phyloP scores from a whole-genome alignment of 2,888 invertebrate species.

The Galerucella nymphaeae region DNA sequence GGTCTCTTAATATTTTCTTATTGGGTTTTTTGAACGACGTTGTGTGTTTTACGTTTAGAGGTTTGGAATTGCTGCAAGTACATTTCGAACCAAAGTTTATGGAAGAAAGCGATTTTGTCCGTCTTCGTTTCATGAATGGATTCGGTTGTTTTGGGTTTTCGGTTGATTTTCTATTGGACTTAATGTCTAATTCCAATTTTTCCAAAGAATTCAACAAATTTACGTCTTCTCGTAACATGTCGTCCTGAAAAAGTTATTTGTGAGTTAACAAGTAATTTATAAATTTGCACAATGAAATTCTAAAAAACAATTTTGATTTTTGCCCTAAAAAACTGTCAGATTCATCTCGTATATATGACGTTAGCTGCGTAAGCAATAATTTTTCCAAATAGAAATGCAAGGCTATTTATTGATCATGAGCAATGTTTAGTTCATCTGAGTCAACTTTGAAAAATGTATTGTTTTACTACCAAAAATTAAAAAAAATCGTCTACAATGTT shows the following conservation, averaged over 20 bases:
- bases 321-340: too few relatives aligned
- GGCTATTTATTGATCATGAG: too few relatives aligned
- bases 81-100: conserved; percentile 60
- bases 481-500: too few relatives aligned
- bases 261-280: neutral
- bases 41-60: conserved; percentile 55
- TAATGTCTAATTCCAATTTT: conserved; percentile 59
- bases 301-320: too few relatives aligned
- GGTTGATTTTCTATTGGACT: conserved; percentile 44
- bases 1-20: conserved; percentile 69
- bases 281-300: neutral
- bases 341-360: too few relatives aligned
- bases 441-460: too few relatives aligned
- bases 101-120: conserved; percentile 63
- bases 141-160: conserved; percentile 47
- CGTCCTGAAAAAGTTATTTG: conserved; percentile 48
- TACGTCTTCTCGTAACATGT: conserved; percentile 62
- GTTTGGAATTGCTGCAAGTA: conserved; percentile 54
- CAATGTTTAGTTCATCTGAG: too few relatives aligned
- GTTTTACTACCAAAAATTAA: too few relatives aligned
- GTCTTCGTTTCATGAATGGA: conserved; percentile 60
- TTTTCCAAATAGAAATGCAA: too few relatives aligned
- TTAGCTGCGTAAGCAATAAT: too few relatives aligned
- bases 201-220: conserved; percentile 59
- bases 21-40: conserved; percentile 57